A percentile compares a stretch with the other conserved stretches of the same genome.
Conservation (phyloP, 2,888 invertebrate genomes). For the Masnerella sp. region DNA sequence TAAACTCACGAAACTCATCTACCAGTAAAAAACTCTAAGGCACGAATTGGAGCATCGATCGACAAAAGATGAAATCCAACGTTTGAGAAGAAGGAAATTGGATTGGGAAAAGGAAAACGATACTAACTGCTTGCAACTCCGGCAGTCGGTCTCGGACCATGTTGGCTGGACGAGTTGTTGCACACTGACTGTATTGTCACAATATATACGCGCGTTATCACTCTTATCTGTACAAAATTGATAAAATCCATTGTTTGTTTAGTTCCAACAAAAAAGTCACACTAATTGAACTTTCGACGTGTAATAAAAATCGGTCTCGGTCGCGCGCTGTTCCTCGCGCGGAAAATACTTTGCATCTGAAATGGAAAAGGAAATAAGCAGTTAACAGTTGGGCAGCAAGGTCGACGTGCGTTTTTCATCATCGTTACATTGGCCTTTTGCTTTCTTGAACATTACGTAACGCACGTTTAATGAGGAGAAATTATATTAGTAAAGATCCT, state of each 20-base stretch:
- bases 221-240: slow-evolving; percentile 70
- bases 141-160: slow-evolving; percentile 75
- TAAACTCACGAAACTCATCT: no score
- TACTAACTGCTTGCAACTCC: slow-evolving; percentile 74
- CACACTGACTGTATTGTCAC: slow-evolving; percentile 61
- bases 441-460: slow-evolving; percentile 54
- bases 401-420: slow-evolving; percentile 52
- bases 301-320: not conserved
- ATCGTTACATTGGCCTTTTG: slow-evolving; percentile 50
- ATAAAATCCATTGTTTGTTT: slow-evolving; percentile 59
- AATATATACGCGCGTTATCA: slow-evolving; percentile 66
- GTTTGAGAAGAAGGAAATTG: no score
- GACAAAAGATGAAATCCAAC: not conserved
- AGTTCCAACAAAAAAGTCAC: slow-evolving; percentile 14
- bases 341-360: slow-evolving; percentile 70
- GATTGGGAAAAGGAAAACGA: slow-evolving; percentile 5
- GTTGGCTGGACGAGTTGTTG: slow-evolving; percentile 58
- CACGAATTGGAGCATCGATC: no score
- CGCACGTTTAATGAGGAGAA: slow-evolving; percentile 47
- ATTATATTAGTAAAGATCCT: slow-evolving; percentile 18
- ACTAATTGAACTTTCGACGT: slow-evolving; percentile 19
- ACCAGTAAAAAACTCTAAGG: no score
- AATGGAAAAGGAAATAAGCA: slow-evolving; percentile 72
- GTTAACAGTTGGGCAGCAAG: slow-evolving; percentile 63
- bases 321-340: slow-evolving; percentile 22